Base-by-base conservation (phyloP, 35 echinoderm and acorn worm genomes). In the Amphiura filiformis region DNA sequence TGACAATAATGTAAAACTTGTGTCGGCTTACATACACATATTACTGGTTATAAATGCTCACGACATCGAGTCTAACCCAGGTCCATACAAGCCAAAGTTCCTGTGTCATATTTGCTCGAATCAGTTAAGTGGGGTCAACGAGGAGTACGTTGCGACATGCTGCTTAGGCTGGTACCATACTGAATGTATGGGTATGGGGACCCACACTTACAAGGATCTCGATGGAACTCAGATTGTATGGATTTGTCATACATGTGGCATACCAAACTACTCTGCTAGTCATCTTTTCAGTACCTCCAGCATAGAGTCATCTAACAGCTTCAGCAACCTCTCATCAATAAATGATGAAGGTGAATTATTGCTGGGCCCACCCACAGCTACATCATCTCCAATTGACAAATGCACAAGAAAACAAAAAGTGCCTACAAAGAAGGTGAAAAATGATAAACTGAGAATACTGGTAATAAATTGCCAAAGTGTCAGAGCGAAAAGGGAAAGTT, bases 101-200 rank as follows among this genome's bases (percentile, higher is more conserved):
- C 89, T 82, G 80, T 91, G 89, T 77, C 82, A 84, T 20, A 39
- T 91, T 17, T 91, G 89, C 76, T 56, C 56, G 35, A 65, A 76
- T 57, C 89, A 15, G 79, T 82, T 56, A 90, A 0, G 82, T 90
- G 88, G 88, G 42, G 44, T 22, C 65, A 79, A 57, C 39, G 61
- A 17, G 83, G 39, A 2, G 84, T 86, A 22, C 26, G 39, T n/a
- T 91, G 90, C 41, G 83, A 91, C 34, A 56, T n/a, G 78, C 52
- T 91, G 90, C 36, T 44, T 87, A 86, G 42, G 75, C 20, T 86
- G 90, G 77, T 86, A 80, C 57, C 84, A 91, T 75, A 47, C 39
- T 38, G 77, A 80, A 0, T 91, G 90, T 76, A 91, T 91, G 90
- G 83, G 38, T 31, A 92, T 92, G 84, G 34, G 36, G 13, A 92